A percentile compares a stretch with the other conserved stretches of the same genome.
Conservation (phyloP, 2,797 vertebrate species). For the Thaleichthys pacificus region DNA sequence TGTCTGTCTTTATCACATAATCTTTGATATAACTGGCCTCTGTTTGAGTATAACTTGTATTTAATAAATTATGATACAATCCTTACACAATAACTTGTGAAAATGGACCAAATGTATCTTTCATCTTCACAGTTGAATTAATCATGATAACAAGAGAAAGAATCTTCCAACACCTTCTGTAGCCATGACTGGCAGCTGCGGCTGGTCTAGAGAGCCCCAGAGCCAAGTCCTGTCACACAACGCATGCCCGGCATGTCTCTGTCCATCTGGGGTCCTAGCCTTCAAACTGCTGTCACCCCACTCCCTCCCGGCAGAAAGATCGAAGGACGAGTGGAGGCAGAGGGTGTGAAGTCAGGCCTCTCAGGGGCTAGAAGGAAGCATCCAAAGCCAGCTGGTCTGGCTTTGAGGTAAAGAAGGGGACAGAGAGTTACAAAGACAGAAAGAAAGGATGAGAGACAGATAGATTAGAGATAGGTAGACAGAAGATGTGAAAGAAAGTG, state of each 20-base stretch:
- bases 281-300: slow-evolving; percentile 74
- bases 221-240: slow-evolving; percentile 73
- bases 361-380: slow-evolving; percentile 72
- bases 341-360: slow-evolving; percentile 81
- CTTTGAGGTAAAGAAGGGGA: slow-evolving; percentile 65
- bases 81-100: background rate
- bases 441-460: slow-evolving; percentile 50
- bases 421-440: slow-evolving; percentile 37
- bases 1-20: too few relatives aligned
- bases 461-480: slow-evolving; percentile 34
- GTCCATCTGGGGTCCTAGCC: slow-evolving; percentile 79
- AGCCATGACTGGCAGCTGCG: slow-evolving; percentile 77
- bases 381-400: slow-evolving; percentile 90
- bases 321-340: slow-evolving; percentile 74
- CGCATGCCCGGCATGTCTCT: slow-evolving; percentile 68
- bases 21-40: too few relatives aligned
- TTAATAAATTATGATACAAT: too few relatives aligned
- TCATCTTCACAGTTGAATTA: slow-evolving; percentile 42
- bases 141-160: slow-evolving; percentile 40
- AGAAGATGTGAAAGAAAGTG: slow-evolving; percentile 55
- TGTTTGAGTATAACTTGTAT: too few relatives aligned
- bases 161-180: slow-evolving; percentile 56
- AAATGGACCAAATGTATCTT: slow-evolving; percentile 27
- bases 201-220: slow-evolving; percentile 64
- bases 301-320: slow-evolving; percentile 77